Percentiles rank a stretch among this genome's conserved stretches.
Conservation (phyloP, 2,888 invertebrate genomes). For the Acrobasis repandana region DNA sequence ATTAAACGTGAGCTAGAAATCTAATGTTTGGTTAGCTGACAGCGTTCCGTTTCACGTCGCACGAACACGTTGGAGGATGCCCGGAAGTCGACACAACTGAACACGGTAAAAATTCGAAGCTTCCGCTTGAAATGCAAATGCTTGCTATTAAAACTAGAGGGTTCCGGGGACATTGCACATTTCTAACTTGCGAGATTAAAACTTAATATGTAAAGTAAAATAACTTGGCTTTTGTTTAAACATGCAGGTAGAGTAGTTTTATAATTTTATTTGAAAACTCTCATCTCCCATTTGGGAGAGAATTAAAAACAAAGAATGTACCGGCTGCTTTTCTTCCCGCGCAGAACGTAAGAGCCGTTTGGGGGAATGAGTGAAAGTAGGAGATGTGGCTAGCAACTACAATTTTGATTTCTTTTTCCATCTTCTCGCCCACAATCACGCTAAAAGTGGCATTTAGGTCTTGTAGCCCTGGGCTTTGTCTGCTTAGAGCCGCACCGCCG, state of each 20-base stretch:
- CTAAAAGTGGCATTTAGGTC: no score
- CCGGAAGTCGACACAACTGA: conserved; percentile 30
- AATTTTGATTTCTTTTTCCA: no score
- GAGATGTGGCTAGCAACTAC: no score
- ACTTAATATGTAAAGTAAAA: neutral
- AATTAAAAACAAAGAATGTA: no score
- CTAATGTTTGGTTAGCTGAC: conserved; percentile 14
- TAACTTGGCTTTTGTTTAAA: neutral
- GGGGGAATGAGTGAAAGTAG: no score
- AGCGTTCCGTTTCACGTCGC: conserved; percentile 5
- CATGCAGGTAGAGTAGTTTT: neutral
- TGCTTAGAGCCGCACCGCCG: no score
- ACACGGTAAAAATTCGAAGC: conserved; percentile 15
- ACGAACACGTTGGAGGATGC: conserved; percentile 4
- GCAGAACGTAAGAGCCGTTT: no score
- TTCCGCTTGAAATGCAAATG: neutral
- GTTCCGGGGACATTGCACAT: conserved; percentile 9
- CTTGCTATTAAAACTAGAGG: neutral
- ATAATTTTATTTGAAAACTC: no score
- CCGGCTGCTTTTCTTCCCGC: no score
- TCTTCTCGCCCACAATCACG: no score
- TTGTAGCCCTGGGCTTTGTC: no score
- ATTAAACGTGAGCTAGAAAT: conserved; percentile 13
- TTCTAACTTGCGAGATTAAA: neutral
- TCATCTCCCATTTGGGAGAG: no score